Evolutionary conservation across 1,140 invertebrate genomes (phyloP), one percentile per base, ranked within the genome.

Genomic region (Andrena cerasifolii): DNA sequence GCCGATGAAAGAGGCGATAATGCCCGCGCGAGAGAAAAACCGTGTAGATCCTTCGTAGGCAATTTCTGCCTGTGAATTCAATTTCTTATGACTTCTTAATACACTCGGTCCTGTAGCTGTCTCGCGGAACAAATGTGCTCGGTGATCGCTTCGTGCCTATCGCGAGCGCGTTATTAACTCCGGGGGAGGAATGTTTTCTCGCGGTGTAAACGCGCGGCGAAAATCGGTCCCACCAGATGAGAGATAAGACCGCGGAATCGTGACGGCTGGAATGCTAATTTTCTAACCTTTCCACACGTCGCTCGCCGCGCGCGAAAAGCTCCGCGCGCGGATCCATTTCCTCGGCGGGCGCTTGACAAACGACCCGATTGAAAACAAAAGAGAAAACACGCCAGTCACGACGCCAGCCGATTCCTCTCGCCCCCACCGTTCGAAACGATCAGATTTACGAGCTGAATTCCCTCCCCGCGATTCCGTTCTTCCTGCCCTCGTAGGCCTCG

Each of bases 341-440:
- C 65, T 49, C 8, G 4, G 16, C 31, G 40, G 21, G 16, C 40
- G 43, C 43, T 62, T 67, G 82, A 83, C 71, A 62, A 80, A 84
- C 81, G 63, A 73, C 26, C 31, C 66, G 67, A 79, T 61, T 26
- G 72, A 49, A 76, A 83, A 79, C 65, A 83, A 79, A 84, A 61
- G 47, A 40, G 33, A 82, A 51, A 62, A 67, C 47, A 63, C 73
- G 56, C 56, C 45, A 51, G 43, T 83, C 82, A 79, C 76, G 66
- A 84, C 28, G 68, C 63, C 4, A 40, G 56, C 75, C 71, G 77
- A 76, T 74, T 83, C n/a, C 40, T 40, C 51, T 33, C 62, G n/a
- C 61, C n/a, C 21, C 16, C 3, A 28, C 40, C 67, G 61, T n/a
- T n/a, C 36, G 36, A 63, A 31, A 8, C 49, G 43, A 71, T 47